phyloP scores from a whole-genome alignment of 2,888 invertebrate species.

The Oegoconia quadripuncta region DNA sequence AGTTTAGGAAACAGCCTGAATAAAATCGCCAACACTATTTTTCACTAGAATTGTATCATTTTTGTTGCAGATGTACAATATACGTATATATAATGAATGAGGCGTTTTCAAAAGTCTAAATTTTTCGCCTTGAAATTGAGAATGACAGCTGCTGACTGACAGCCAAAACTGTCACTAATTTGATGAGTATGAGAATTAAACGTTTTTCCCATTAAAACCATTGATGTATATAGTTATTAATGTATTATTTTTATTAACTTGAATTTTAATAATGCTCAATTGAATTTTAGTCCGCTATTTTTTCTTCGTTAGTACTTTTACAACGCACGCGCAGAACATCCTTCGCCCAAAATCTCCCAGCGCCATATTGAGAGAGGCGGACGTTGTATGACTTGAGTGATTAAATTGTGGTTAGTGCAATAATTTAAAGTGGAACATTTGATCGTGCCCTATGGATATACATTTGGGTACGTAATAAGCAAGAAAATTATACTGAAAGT shows the following conservation, averaged over 20 bases:
- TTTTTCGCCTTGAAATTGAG: too few species aligned
- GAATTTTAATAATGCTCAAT: conserved; percentile 36
- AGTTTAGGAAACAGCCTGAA: too few species aligned
- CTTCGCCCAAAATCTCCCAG: conserved; percentile 80
- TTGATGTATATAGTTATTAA: conserved; percentile 33
- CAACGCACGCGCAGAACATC: conserved; percentile 78
- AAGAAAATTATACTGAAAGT: conserved; percentile 49
- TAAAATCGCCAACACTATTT: too few species aligned
- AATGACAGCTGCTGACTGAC: conserved; percentile 23
- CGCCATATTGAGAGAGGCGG: conserved; percentile 88
- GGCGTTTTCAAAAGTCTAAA: too few species aligned
- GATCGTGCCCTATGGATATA: conserved; percentile 80
- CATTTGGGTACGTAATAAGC: conserved; percentile 76
- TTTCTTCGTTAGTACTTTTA: conserved; percentile 65
- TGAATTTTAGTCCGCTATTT: conserved; percentile 48
- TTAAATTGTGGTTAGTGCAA: conserved; percentile 77
- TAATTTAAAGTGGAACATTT: conserved; percentile 76
- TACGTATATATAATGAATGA: too few species aligned
- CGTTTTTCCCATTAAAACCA: conserved; percentile 43
- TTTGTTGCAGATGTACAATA: too few species aligned
- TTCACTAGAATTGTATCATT: too few species aligned
- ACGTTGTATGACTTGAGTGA: conserved; percentile 82
- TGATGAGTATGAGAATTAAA: conserved; percentile 65
- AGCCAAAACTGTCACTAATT: conserved; percentile 51
- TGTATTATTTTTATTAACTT: conserved; percentile 32